Evolutionary conservation across 2,888 invertebrate species (phyloP), one percentile per base, ranked within the genome.

Genomic region (Mylabris sibirica): DNA sequence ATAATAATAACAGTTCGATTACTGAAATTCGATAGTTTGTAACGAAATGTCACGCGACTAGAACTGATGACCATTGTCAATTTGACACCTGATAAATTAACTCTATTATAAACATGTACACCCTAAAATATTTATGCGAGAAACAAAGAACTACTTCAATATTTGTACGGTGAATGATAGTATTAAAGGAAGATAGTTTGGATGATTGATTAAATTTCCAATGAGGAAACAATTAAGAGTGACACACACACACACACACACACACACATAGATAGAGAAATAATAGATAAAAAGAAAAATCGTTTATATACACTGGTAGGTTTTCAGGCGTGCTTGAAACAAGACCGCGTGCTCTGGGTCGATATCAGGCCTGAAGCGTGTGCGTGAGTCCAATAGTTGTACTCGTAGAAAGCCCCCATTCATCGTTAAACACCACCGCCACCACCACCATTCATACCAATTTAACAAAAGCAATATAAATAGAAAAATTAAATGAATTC

Each of bases 11-110:
- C n/a, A 34, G 9, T 12, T 12, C 38, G 14, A 38, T 12, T 38
- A 12, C 12, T 38, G 38, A 12, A 38, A 38, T 38, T 38, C 12
- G 44, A 44, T 44, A 44, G 44, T n/a, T 77, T 76, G 76, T 73
- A 69, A 66, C 30, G 70, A 74, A 77, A 76, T 72, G 75, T 79
- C 78, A 78, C 77, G 79, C 78, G 74, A 79, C 73, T 70, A 59
- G 38, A 77, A 78, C 75, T 78, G 77, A 81, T 81, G 79, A 79
- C 80, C 78, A 80, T 80, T 80, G 80, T 81, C 80, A 78, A 70
- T 67, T 72, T 75, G 80, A 80, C 80, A 80, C 76, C 78, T 80
- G 80, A 81, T 81, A 79, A 80, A 81, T 81, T 79, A 77, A 75
- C 67, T 71, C 66, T 67, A 69, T 74, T 67, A 69, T 69, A 30